Conservation (phyloP, 2,797 vertebrate species). For the Gobio occitaniae region DNA sequence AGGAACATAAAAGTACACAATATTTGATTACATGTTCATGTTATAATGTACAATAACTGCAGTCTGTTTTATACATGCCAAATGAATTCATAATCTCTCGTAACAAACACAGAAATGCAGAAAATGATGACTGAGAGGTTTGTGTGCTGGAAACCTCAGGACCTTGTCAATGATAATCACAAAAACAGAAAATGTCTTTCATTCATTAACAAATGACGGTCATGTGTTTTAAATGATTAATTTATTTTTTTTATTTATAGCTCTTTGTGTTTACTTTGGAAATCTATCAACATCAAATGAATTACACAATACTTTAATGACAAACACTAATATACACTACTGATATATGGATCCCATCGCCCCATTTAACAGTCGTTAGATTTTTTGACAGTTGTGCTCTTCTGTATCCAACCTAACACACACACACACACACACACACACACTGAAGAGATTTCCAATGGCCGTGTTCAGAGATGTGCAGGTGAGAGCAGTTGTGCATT, state of each 20-base stretch:
- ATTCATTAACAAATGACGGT: not conserved
- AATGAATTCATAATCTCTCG: not conserved
- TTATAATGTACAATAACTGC: slow-evolving; percentile 4
- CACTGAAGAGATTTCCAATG: not conserved
- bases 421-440: not conserved
- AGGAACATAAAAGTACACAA: not conserved
- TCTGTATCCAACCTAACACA: not conserved
- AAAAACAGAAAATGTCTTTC: not conserved
- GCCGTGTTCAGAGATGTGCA: slow-evolving; percentile 25
- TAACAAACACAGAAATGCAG: not conserved
- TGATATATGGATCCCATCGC: not conserved
- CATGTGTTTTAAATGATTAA: slow-evolving; percentile 13
- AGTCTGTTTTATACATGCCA: slow-evolving; percentile 19
- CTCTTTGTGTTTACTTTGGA: slow-evolving; percentile 22
- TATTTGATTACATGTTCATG: not conserved
- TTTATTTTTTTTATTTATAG: not conserved
- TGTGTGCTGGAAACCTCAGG: not conserved
- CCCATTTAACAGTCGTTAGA: slow-evolving; percentile 14
- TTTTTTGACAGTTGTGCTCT: slow-evolving; percentile 32
- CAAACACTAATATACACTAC: slow-evolving; percentile 24
- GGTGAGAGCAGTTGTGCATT: slow-evolving; percentile 55
- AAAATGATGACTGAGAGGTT: not conserved
- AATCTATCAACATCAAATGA: slow-evolving; percentile 18
- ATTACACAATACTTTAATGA: slow-evolving; percentile 17
- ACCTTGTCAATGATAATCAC: not conserved